A percentile compares a stretch with the other conserved stretches of the same genome.
phyloP scores from a whole-genome alignment of 2,797 vertebrate species.

The Gallinago stenura region DNA sequence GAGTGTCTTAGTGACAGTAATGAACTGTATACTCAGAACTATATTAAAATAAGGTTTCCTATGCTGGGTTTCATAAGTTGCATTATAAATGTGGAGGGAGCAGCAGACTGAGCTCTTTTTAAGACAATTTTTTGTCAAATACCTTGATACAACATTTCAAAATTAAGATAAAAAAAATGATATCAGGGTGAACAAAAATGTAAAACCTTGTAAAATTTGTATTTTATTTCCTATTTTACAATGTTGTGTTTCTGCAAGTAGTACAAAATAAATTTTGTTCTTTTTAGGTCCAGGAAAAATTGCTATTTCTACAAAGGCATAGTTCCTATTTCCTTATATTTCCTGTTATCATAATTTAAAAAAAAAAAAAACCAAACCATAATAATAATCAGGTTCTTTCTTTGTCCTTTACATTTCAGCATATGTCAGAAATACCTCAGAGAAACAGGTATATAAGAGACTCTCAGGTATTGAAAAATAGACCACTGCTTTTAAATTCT shows the following conservation, averaged over 20 bases:
- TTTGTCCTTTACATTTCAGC: not conserved
- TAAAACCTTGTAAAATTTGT: not conserved
- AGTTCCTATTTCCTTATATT: not conserved
- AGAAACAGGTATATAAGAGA: not conserved
- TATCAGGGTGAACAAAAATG: not conserved
- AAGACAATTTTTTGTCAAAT: not conserved
- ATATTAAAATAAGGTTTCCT: conserved; percentile 55
- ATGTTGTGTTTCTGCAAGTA: not conserved
- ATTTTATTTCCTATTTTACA: not conserved
- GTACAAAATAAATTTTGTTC: not conserved
- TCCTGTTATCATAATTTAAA: not conserved
- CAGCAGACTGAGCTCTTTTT: not conserved
- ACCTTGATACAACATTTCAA: not conserved
- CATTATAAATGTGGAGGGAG: not conserved
- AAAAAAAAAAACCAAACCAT: not conserved
- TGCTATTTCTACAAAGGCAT: not conserved
- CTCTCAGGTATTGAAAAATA: not conserved
- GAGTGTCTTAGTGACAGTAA: conserved; percentile 46
- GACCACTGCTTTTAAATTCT: not conserved
- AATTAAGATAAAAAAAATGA: not conserved
- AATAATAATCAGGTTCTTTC: not conserved
- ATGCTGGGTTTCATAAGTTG: not conserved
- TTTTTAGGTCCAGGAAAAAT: not conserved
- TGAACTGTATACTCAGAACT: conserved; percentile 57
- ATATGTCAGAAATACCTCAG: not conserved